Conservation (phyloP, 2,797 vertebrate genomes). For the Paramormyrops hopkinsi region DNA sequence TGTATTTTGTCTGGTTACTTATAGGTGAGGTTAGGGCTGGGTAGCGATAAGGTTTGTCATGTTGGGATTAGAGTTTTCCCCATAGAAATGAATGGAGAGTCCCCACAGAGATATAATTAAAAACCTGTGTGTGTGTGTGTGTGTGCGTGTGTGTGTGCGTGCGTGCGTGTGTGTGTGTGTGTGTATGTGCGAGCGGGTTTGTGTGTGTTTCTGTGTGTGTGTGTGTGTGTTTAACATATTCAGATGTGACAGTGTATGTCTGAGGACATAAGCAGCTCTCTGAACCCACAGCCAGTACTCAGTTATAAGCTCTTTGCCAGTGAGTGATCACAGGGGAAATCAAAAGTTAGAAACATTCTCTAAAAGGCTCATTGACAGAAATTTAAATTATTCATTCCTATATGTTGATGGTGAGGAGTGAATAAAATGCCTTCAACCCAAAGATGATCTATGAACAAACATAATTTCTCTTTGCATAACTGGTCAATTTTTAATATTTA, state of each 20-base stretch:
- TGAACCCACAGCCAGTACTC: background rate
- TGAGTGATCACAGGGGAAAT: background rate
- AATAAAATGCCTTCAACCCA: conserved; percentile 1
- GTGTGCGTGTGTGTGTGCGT: too few species aligned
- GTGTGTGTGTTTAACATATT: background rate
- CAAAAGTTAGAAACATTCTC: background rate
- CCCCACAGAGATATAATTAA: background rate
- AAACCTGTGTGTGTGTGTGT: background rate
- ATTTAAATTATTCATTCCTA: background rate
- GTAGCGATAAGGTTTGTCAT: background rate
- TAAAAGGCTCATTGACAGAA: background rate
- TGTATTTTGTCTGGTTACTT: background rate
- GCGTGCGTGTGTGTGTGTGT: background rate
- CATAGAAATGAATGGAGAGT: background rate
- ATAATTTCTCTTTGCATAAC: background rate
- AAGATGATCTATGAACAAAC: background rate
- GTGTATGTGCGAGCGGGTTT: too few species aligned
- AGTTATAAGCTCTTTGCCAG: background rate
- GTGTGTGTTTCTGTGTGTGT: too few species aligned
- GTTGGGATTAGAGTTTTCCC: background rate
- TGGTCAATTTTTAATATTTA: background rate
- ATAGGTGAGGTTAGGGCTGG: background rate
- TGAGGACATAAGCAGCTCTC: background rate
- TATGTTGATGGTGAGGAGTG: background rate
- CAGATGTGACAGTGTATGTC: conserved; percentile 13